These are phyloP conservation scores for Erythrolamprus reginae DNA, from an alignment of 2,113 vertebrate species.

Conservation along the genomic window DNA sequence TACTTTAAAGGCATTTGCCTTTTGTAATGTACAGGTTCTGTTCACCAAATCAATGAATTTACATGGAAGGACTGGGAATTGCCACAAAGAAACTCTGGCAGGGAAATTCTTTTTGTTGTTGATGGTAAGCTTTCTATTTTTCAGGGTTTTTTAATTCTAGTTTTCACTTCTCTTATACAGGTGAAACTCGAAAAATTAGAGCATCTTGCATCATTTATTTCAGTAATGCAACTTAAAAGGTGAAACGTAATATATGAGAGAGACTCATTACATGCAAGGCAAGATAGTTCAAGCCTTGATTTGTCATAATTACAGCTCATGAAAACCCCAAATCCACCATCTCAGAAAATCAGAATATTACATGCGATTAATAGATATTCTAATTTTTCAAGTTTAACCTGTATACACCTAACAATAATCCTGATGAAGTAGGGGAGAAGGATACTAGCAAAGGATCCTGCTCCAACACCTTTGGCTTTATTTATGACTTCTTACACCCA, in stretches of 20 bases:
- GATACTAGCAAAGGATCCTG: not conserved
- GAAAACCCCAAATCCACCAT: no score
- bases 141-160: not conserved
- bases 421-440: not conserved
- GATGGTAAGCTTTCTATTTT: not conserved
- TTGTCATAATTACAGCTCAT: no score
- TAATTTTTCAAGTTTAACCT: no score
- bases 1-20: slow-evolving; percentile 43
- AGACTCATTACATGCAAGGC: no score
- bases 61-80: slow-evolving; percentile 49
- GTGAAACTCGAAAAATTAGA: no score
- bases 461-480: not conserved
- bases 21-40: slow-evolving; percentile 56
- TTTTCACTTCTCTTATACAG: not conserved
- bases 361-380: no score
- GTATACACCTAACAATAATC: not conserved
- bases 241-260: no score
- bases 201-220: no score
- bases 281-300: no score
- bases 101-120: not conserved
- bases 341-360: no score
- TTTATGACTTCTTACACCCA: not conserved
- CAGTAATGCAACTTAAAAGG: no score
- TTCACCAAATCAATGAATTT: slow-evolving; percentile 54
- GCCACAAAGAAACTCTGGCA: not conserved